Evolutionary conservation across 1,140 invertebrate species (phyloP), one percentile per base, ranked within the genome.

Genomic region (Drosophila saltans): DNA sequence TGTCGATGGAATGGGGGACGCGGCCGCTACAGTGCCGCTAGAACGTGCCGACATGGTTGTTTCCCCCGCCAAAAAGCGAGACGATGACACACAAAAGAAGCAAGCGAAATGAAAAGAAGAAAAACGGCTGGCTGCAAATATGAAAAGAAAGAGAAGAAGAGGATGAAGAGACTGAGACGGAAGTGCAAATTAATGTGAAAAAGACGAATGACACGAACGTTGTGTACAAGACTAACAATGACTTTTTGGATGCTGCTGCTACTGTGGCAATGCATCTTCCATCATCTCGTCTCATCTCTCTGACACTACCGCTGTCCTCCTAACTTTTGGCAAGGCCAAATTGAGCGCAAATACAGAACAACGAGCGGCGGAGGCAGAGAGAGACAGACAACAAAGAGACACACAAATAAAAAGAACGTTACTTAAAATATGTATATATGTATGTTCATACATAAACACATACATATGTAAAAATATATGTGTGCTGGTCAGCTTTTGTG

Each of bases 181-280:
- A 89, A 88, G 74, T 75, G 71, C 74, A 84, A 81, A 78, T 89
- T 88, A 68, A 80, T 84, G 69, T 59, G 30, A 76, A 69, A 26
- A 52, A 52, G 45, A 52, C 45, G 63, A 89, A 83, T 68, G 56
- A 55, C 71, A 78, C 67, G 66, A 74, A 72, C 68, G 66, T 59
- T 56, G 56, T 36, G 3, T 26, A 67, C 40, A 75, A 56, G n/a
- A 61, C 56, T 57, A 68, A 61, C 52, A 74, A 66, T 65, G 60
- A 73, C 36, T 36, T 61, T 36, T 24, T 43, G 56, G 65, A 69
- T 58, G 66, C 80, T 81, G 73, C 61, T 59, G 71, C 28, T 30
- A 16, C 16, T 16, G 16, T 16, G 16, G 28, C 28, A 30, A 30
- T 30, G 28, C 28, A 30, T 30, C 28, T 30, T 30, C 28, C 28